These are phyloP conservation scores for Macrosiphum euphorbiae DNA, from an alignment of 2,888 invertebrate genomes.

Conservation along the genomic window DNA sequence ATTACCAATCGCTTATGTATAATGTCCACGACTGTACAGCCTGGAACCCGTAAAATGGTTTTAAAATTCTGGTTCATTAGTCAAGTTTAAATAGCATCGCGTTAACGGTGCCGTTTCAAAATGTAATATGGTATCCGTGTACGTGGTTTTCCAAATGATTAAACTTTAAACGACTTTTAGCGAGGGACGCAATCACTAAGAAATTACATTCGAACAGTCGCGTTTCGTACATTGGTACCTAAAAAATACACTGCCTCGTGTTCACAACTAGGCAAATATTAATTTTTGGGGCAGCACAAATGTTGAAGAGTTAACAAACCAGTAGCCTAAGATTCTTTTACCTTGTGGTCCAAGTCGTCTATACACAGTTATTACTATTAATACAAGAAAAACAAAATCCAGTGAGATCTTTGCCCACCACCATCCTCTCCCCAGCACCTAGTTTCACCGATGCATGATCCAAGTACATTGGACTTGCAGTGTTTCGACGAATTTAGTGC, in stretches of 20 bases:
- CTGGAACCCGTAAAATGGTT: not conserved
- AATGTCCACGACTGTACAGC: not conserved
- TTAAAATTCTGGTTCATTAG: constrained; percentile 27
- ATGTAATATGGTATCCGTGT: not conserved
- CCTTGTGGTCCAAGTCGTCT: too few relatives aligned
- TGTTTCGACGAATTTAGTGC: not conserved
- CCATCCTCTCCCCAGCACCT: accelerated
- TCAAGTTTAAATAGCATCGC: not conserved
- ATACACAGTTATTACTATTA: not conserved
- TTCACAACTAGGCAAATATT: not conserved
- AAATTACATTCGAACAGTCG: not conserved
- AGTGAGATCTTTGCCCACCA: not conserved
- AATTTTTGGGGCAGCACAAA: not conserved
- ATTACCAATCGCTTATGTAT: not conserved
- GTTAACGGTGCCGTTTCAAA: not conserved
- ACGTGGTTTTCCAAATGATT: not conserved
- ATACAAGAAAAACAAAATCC: too few relatives aligned
- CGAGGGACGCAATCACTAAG: not conserved
- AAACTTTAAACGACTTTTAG: not conserved
- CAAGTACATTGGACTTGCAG: not conserved
- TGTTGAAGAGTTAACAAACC: not conserved
- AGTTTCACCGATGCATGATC: too few relatives aligned
- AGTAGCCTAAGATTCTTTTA: too few relatives aligned
- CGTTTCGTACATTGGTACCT: not conserved
- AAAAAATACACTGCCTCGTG: not conserved